phyloP scores from a whole-genome alignment of 1,140 invertebrate species.

The Dendroctonus valens region DNA sequence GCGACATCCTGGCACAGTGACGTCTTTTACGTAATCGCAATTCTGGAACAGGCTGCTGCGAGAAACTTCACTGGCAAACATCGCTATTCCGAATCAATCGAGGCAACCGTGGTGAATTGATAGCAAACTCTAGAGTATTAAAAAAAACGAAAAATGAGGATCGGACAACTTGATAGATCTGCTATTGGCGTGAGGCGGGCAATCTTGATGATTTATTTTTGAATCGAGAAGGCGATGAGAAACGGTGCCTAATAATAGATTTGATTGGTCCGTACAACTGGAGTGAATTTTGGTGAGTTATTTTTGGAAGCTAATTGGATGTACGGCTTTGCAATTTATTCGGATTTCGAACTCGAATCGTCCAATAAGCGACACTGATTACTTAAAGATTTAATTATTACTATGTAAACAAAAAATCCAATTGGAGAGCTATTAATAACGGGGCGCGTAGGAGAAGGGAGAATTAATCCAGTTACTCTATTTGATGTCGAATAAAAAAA shows the following conservation, averaged over 20 bases:
- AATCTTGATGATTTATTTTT: slow-evolving; percentile 4
- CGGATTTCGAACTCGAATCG: too few relatives aligned
- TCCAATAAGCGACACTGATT: too few relatives aligned
- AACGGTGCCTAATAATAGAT: slow-evolving; percentile 17
- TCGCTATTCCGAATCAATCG: slow-evolving; percentile 20
- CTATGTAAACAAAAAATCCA: too few relatives aligned
- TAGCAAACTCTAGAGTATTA: background rate
- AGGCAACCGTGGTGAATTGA: slow-evolving; percentile 8
- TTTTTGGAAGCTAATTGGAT: slow-evolving; percentile 1
- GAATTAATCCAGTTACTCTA: too few relatives aligned
- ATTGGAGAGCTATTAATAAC: too few relatives aligned
- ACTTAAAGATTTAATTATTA: too few relatives aligned
- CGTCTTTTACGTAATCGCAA: slow-evolving; percentile 23
- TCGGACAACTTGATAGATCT: slow-evolving; percentile 18
- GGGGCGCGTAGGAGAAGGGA: too few relatives aligned
- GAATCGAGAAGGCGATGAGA: slow-evolving; percentile 6
- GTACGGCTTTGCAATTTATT: too few relatives aligned
- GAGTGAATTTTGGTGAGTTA: slow-evolving; percentile 25
- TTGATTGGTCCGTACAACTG: slow-evolving; percentile 15
- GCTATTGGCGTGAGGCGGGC: slow-evolving; percentile 13
- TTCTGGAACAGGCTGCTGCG: slow-evolving; percentile 5
- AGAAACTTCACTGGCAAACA: slow-evolving; percentile 9
- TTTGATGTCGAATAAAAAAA: too few relatives aligned
- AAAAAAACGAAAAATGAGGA: slow-evolving; percentile 21
- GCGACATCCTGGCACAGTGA: slow-evolving; percentile 21